Percentiles rank a stretch among this genome's conserved stretches.
phyloP scores from a whole-genome alignment of 2,888 invertebrate species.

The Drosophila sordidula region DNA sequence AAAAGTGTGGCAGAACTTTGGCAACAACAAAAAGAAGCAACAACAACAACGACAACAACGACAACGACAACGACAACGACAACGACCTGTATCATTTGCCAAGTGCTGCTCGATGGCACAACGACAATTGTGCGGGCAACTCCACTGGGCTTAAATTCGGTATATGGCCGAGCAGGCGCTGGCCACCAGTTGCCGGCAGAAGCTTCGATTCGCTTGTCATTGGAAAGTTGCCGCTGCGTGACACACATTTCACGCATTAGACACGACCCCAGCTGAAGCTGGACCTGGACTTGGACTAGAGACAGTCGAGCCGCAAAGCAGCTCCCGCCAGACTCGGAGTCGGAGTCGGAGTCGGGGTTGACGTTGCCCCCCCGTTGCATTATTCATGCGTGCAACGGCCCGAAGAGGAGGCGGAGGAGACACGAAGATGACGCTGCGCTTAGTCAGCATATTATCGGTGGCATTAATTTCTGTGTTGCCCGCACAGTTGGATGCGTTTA shows the following conservation, averaged over 20 bases:
- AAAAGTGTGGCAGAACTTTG: conserved; percentile 77
- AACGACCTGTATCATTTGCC: conserved; percentile 50
- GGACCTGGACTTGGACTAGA: conserved; percentile 33
- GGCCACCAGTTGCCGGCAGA: conserved; percentile 54
- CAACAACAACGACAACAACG: conserved; percentile 23
- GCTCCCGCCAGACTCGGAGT: background rate
- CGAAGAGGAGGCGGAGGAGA: conserved; percentile 13
- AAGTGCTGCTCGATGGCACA: conserved; percentile 22
- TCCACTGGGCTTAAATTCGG: conserved; percentile 55
- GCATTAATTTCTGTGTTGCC: conserved; percentile 69
- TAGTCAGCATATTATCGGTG: conserved; percentile 69
- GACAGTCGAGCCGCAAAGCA: background rate
- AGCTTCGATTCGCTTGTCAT: conserved; percentile 70
- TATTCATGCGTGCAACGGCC: conserved; percentile 70
- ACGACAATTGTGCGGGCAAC: conserved; percentile 73
- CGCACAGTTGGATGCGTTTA: conserved; percentile 81
- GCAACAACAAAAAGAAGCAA: conserved; percentile 50
- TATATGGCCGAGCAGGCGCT: conserved; percentile 60
- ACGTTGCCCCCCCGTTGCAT: conserved; percentile 44
- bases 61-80: conserved; percentile 11
- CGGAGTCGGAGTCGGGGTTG: conserved; percentile 6
- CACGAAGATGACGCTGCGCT: conserved; percentile 75
- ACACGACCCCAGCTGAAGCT: conserved; percentile 29
- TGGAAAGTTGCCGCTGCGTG: conserved; percentile 80
- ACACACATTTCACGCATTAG: conserved; percentile 79